Evolutionary conservation across 2,797 vertebrate species (phyloP), one percentile per base, ranked within the genome.

Genomic region (Danio jaintianensis): DNA sequence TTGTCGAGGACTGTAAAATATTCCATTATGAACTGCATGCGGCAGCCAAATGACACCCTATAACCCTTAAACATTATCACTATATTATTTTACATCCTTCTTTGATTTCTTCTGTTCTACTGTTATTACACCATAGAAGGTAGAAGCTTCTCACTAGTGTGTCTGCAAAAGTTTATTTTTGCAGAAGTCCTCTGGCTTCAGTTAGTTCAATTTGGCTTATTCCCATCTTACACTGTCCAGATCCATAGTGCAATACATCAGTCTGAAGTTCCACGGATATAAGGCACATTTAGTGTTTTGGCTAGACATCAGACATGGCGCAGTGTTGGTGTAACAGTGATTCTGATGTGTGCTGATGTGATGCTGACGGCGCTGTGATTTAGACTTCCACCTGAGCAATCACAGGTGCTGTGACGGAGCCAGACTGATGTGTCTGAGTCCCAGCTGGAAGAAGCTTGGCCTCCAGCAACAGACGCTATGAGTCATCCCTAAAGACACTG

Each of bases 401-500:
- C 77, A 79, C 58, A 79, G 77, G 77, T 79, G 77, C 38, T 79
- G 45, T 79, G 69, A 71, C 66, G 20, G 66, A 79, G 77, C 47
- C 68, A 63, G 68, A 71, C 67, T 52, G 67, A 79, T 79, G 77
- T 63, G 58, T 71, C 77, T 79, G 63, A n/a, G 77, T 63, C 13
- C 79, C 77, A 45, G 58, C 48, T 43, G 48, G 36, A 62, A 71
- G 58, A 52, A 79, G 67, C 16, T 45, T 71, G 38, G 77, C 58
- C 67, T 79, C 56, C 38, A 61, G 47, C 67, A 70, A 63, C 58
- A 63, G 47, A 71, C 58, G 22, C 67, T 71, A 36, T 79, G 77
- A 79, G 47, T 79, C 68, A 79, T 63, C 59, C 38, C 58, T 53
- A 71, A 62, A 71, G 58, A 71, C 38, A 43, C 67, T 36, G 67